These are phyloP conservation scores for Sorex araneus DNA, from an alignment of 2,113 vertebrate genomes.

Conservation along the genomic window DNA sequence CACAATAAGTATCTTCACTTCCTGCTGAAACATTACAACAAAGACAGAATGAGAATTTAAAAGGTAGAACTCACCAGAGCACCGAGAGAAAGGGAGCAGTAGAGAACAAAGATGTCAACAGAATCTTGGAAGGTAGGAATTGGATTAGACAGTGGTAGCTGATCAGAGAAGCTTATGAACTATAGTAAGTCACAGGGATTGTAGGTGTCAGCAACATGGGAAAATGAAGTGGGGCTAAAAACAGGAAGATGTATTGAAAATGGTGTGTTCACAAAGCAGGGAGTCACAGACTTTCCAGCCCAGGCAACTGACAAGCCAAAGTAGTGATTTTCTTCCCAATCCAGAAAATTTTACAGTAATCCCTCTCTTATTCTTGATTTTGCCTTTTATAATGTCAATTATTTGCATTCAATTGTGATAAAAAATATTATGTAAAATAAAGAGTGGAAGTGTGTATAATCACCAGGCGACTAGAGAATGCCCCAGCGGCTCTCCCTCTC, in stretches of 20 bases:
- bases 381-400: no score
- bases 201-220: neutral
- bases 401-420: no score
- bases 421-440: no score
- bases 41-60: neutral
- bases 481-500: no score
- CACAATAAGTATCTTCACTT: neutral
- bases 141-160: no score
- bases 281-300: neutral
- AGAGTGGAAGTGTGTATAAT: no score
- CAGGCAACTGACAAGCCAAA: neutral
- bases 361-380: no score
- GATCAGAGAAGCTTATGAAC: neutral
- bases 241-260: neutral
- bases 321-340: neutral
- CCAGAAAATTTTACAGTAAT: neutral
- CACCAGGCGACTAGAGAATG: no score
- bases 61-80: neutral
- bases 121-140: neutral
- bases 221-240: neutral
- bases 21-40: slow-evolving; percentile 8
- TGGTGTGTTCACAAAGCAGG: neutral
- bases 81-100: neutral
- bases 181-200: neutral
- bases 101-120: neutral